phyloP scores from a whole-genome alignment of 2,113 vertebrate genomes.

The Eulacestoma nigropectus region DNA sequence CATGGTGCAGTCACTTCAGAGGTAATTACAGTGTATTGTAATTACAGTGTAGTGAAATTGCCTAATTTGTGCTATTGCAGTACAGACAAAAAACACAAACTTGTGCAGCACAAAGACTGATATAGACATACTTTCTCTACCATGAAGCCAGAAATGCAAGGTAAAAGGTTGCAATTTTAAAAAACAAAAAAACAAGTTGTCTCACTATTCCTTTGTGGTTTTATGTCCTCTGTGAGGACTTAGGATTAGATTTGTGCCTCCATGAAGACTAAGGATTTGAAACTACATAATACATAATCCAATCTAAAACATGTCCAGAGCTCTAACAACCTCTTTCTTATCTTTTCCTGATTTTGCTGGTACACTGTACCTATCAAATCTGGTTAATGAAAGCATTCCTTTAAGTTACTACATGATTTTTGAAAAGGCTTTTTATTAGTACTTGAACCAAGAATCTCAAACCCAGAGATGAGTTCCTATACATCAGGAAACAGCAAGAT shows the following conservation, averaged over 20 bases:
- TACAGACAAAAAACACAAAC: background rate
- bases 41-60: background rate
- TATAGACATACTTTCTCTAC: background rate
- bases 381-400: background rate
- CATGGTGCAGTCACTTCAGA: background rate
- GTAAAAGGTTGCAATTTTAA: background rate
- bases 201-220: background rate
- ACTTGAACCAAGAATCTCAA: background rate
- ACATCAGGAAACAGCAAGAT: background rate
- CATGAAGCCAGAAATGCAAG: background rate
- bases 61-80: background rate
- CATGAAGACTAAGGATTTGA: background rate
- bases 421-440: background rate
- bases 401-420: background rate
- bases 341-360: background rate
- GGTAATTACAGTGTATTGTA: background rate
- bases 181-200: background rate
- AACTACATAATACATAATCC: background rate
- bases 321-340: background rate
- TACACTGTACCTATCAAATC: background rate
- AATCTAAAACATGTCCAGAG: background rate
- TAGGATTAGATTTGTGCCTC: background rate
- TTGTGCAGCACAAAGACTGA: background rate
- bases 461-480: background rate
- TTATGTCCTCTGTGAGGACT: background rate